A percentile compares a stretch with the other conserved stretches of the same genome.
Conservation (phyloP, 2,113 vertebrate genomes). For the Cacatua alba region DNA sequence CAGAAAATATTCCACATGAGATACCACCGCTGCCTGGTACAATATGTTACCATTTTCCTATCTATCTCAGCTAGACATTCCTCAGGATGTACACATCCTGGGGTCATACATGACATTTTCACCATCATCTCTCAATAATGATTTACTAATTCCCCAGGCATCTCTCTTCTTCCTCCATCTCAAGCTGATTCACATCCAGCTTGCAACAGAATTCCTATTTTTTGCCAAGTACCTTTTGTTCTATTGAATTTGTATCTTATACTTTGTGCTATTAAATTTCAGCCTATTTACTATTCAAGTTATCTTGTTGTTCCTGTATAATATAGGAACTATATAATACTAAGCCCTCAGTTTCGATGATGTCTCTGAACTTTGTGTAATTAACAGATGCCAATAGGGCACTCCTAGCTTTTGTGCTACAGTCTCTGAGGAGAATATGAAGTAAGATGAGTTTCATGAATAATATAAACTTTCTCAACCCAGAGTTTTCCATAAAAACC, state of each 20-base stretch:
- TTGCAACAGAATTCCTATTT: slow-evolving; percentile 39
- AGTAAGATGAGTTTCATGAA: neutral
- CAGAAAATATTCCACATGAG: neutral
- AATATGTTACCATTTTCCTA: neutral
- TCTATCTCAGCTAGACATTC: neutral
- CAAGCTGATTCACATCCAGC: neutral
- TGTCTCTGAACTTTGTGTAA: neutral
- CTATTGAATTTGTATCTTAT: neutral
- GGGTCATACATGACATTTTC: neutral
- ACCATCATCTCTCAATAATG: neutral
- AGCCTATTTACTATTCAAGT: neutral
- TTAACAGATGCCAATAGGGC: neutral
- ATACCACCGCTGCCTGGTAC: neutral
- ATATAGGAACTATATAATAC: neutral
- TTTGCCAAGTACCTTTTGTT: slow-evolving; percentile 54
- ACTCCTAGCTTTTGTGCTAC: neutral
- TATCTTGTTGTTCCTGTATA: neutral
- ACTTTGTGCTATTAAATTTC: neutral
- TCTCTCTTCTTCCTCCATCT: neutral
- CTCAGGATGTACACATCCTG: neutral
- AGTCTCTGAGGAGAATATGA: neutral
- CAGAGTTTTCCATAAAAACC: neutral
- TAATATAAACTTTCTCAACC: neutral
- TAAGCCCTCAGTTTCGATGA: neutral
- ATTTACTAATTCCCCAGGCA: neutral